phyloP scores from a whole-genome alignment of 2,888 invertebrate species.

The Linnaemya tessellans region DNA sequence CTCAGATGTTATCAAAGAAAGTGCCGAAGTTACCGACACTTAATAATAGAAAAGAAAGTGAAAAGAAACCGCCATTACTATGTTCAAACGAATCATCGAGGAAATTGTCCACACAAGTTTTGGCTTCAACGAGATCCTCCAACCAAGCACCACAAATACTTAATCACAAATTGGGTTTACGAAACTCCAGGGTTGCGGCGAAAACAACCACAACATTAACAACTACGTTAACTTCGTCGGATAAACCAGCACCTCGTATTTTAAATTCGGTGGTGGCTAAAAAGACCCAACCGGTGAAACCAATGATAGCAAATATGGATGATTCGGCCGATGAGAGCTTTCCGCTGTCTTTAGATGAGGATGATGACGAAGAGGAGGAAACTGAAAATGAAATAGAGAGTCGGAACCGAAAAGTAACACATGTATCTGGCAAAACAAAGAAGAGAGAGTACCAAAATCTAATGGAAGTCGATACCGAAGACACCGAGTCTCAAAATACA shows the following conservation, averaged over 20 bases:
- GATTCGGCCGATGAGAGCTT: slow-evolving; percentile 76
- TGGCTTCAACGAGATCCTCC: neutral
- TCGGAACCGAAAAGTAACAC: neutral
- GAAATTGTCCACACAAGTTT: neutral
- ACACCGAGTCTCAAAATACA: slow-evolving; percentile 60
- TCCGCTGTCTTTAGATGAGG: slow-evolving; percentile 76
- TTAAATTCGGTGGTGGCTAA: slow-evolving; percentile 81
- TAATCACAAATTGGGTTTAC: slow-evolving; percentile 64
- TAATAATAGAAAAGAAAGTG: slow-evolving; percentile 54
- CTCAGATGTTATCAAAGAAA: slow-evolving; percentile 62
- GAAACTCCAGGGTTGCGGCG: slow-evolving; percentile 49
- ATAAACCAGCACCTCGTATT: slow-evolving; percentile 81
- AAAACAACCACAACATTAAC: slow-evolving; percentile 50
- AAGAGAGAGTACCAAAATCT: slow-evolving; percentile 17
- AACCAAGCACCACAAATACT: slow-evolving; percentile 65
- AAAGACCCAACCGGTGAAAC: slow-evolving; percentile 79
- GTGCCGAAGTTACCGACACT: slow-evolving; percentile 33
- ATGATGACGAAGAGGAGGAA: slow-evolving; percentile 74
- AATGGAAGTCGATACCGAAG: slow-evolving; percentile 60
- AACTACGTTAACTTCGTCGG: slow-evolving; percentile 40
- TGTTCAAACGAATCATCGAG: slow-evolving; percentile 58
- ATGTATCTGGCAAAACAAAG: neutral
- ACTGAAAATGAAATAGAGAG: slow-evolving; percentile 65
- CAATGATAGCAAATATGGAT: slow-evolving; percentile 78
- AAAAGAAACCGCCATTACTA: slow-evolving; percentile 63